A percentile compares a stretch with the other conserved stretches of the same genome.
Conservation (phyloP, 2,888 invertebrate species). For the Drosophila neotestacea region DNA sequence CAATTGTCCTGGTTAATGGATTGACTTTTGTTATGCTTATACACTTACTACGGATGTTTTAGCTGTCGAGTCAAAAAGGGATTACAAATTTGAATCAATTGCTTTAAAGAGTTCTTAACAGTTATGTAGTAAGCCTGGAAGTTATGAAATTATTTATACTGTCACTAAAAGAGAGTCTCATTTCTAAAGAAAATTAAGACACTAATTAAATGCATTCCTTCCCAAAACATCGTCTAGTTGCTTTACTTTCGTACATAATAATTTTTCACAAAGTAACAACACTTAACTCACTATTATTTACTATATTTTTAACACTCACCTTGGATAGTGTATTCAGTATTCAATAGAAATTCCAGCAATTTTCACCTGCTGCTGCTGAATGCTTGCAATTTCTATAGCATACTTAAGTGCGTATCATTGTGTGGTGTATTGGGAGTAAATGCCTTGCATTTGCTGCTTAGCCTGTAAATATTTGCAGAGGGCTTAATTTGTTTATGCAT, state of each 20-base stretch:
- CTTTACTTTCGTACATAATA: too few relatives aligned
- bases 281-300: neutral
- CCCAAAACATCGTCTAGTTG: too few relatives aligned
- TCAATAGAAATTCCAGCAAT: neutral
- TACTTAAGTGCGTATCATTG: slow-evolving; percentile 54
- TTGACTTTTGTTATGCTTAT: slow-evolving; percentile 54
- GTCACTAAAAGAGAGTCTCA: too few relatives aligned
- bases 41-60: slow-evolving; percentile 1
- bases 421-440: slow-evolving; percentile 19
- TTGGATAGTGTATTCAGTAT: slow-evolving; percentile 21
- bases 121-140: too few relatives aligned
- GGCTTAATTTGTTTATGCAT: slow-evolving; percentile 64
- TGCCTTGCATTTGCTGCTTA: slow-evolving; percentile 42
- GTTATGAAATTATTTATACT: too few relatives aligned
- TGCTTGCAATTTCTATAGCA: slow-evolving; percentile 35
- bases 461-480: slow-evolving; percentile 60
- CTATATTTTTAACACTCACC: neutral
- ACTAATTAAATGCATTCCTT: too few relatives aligned
- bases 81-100: too few relatives aligned
- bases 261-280: neutral
- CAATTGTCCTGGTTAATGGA: slow-evolving; percentile 62
- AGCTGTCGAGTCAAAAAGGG: neutral
- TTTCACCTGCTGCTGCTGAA: neutral
- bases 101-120: too few relatives aligned
- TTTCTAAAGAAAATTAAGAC: too few relatives aligned